Conservation (phyloP, 2,113 vertebrate species). For the Callocephalon fimbriatum region DNA sequence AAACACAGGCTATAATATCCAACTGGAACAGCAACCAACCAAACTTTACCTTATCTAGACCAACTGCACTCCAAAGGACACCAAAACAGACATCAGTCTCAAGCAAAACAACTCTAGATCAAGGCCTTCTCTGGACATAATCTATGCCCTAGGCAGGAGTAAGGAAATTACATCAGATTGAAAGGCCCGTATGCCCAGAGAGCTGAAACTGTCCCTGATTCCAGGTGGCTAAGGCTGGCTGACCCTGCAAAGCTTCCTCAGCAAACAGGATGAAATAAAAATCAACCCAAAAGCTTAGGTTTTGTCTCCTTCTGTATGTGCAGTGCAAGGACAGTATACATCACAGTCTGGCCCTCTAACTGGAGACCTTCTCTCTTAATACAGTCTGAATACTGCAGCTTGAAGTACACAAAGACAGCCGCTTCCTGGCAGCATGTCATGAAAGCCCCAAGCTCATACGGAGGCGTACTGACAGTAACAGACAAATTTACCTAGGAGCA, state of each 20-base stretch:
- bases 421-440: not conserved
- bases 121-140: not conserved
- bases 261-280: not conserved
- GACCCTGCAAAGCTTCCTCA: not conserved
- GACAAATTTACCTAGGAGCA: not conserved
- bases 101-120: not conserved
- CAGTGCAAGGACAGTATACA: not conserved
- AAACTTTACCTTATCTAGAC: not conserved
- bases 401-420: not conserved
- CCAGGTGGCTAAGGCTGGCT: not conserved
- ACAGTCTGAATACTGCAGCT: not conserved
- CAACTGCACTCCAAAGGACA: not conserved
- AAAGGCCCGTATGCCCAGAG: not conserved
- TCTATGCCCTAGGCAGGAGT: not conserved
- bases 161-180: not conserved
- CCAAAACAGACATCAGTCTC: not conserved
- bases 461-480: not conserved
- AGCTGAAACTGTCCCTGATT: not conserved
- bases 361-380: not conserved
- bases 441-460: not conserved
- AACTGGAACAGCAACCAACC: not conserved
- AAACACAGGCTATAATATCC: not conserved
- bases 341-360: not conserved
- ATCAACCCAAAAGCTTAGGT: not conserved
- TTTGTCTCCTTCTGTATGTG: not conserved